A percentile compares a stretch with the other conserved stretches of the same genome.
Evolutionary conservation across 2,797 vertebrate species (phyloP).

Genomic region (Gouania willdenowi): DNA sequence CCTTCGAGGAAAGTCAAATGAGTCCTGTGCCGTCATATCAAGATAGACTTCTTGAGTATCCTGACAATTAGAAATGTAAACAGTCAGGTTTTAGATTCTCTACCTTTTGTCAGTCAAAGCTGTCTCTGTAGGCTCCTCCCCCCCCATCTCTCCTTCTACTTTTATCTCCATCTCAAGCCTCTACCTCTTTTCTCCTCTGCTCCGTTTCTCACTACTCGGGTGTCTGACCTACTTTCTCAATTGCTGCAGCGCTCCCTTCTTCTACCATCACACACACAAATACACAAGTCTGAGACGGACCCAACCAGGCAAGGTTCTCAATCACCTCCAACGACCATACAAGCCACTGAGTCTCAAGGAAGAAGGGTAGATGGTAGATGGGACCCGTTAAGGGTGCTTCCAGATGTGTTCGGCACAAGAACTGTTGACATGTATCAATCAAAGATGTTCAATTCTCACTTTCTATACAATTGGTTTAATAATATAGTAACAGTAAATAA

Average conservation of each 20-base stretch:
- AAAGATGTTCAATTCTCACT: too few species aligned
- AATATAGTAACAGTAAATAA: too few species aligned
- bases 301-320: constrained; percentile 45
- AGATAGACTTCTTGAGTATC: too few species aligned
- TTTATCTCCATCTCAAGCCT: constrained; percentile 29
- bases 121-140: too few species aligned
- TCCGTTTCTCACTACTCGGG: constrained; percentile 53
- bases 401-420: constrained; percentile 37
- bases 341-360: constrained; percentile 33
- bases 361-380: constrained; percentile 39
- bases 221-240: constrained; percentile 71
- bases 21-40: too few species aligned
- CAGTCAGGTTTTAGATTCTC: not conserved
- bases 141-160: not conserved
- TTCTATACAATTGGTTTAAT: too few species aligned
- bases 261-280: constrained; percentile 42
- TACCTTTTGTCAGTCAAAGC: constrained; percentile 1
- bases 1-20: constrained; percentile 20
- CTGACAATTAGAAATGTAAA: too few species aligned
- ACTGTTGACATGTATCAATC: constrained; percentile 34
- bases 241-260: constrained; percentile 68
- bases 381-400: constrained; percentile 37
- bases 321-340: constrained; percentile 31
- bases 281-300: too few species aligned
- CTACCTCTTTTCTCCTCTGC: constrained; percentile 53